Conservation (phyloP, 53 echinoderm and acorn worm genomes). For the Echinarachnius parma region DNA sequence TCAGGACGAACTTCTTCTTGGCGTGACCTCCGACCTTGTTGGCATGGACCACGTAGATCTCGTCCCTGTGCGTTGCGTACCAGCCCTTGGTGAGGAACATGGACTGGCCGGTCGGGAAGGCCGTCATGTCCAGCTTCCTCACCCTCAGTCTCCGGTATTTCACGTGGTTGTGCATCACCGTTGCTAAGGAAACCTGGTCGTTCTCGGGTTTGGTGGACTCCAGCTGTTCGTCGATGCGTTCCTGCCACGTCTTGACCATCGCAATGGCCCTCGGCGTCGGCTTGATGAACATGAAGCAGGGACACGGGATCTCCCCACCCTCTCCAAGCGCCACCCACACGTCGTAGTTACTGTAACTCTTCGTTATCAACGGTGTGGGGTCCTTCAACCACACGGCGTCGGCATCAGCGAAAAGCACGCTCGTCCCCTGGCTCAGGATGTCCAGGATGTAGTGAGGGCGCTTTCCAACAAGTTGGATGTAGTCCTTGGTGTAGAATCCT, state of each 20-base stretch:
- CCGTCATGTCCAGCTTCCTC: slow-evolving; percentile 17
- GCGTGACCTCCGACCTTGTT: slow-evolving; percentile 39
- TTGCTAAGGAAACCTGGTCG: slow-evolving; percentile 34
- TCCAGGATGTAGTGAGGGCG: slow-evolving; percentile 38
- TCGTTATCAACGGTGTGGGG: slow-evolving; percentile 39
- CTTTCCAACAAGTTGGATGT: slow-evolving; percentile 33
- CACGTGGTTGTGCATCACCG: slow-evolving; percentile 32
- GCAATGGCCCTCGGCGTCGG: slow-evolving; percentile 1
- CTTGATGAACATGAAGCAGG: slow-evolving; percentile 48
- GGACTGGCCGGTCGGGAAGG: slow-evolving; percentile 52
- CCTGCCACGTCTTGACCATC: slow-evolving; percentile 40
- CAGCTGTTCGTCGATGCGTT: slow-evolving; percentile 21
- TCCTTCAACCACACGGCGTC: slow-evolving; percentile 57
- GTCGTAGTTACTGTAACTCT: slow-evolving; percentile 11
- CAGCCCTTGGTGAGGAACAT: slow-evolving; percentile 26
- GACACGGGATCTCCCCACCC: slow-evolving; percentile 40
- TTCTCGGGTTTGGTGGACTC: slow-evolving; percentile 29
- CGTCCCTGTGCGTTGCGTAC: slow-evolving; percentile 28
- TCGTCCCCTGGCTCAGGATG: slow-evolving; percentile 20
- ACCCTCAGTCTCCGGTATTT: slow-evolving; percentile 1
- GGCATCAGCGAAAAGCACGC: slow-evolving; percentile 46
- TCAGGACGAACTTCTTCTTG: slow-evolving; percentile 37
- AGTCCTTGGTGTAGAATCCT: slow-evolving; percentile 40
- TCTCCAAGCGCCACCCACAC: slow-evolving; percentile 42
- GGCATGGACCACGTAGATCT: slow-evolving; percentile 45